Evolutionary conservation across 2,888 invertebrate species (phyloP), one percentile per base, ranked within the genome.

Genomic region (Pycnomerus fuliginosus): DNA sequence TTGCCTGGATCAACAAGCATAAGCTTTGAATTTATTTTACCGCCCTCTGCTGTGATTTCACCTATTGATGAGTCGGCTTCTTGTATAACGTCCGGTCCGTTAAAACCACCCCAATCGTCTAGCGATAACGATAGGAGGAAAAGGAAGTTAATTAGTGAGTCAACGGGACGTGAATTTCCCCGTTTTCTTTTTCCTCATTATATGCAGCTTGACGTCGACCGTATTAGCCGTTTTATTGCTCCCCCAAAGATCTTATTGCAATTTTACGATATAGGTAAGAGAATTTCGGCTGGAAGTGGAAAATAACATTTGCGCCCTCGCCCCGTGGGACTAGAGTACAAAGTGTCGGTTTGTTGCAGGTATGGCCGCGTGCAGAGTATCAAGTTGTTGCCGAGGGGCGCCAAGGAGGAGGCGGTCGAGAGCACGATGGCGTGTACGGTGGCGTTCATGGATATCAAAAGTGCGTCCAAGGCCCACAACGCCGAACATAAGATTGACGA

Each of bases 321-420:
- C 7, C 20, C 7, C 20, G 20, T 7, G 3, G 3, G 11, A 3
- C 12, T 5, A 2, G 13, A 28, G 28, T 13, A 15, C 8, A 13
- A 8, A 14, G 3, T 14, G 12, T 3, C 11, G 3, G 10, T 13
- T 13, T 44, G n/a, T 67, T 80, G 42, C 81, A 93, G 93, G 81
- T 93, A 92, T 91, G 93, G 93, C 80, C 91, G 91, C 80, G 93
- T 94, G 79, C 94, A 94, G 81, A 93, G 90, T 83, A 91, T 92
- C 81, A 92, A 91, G 79, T 80, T 93, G 77, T 82, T 92, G 82
- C 83, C 87, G 64, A 76, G 76, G 72, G 72, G 74, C 73, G 56
- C 62, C 58, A 61, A 67, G 64, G 72, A 69, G 74, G 73, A 65
- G 70, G 72, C 77, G 74, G 78, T 79, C 74, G 82, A 76, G 73